Conservation (phyloP, 2,888 invertebrate genomes). For the Conus canariensis region DNA sequence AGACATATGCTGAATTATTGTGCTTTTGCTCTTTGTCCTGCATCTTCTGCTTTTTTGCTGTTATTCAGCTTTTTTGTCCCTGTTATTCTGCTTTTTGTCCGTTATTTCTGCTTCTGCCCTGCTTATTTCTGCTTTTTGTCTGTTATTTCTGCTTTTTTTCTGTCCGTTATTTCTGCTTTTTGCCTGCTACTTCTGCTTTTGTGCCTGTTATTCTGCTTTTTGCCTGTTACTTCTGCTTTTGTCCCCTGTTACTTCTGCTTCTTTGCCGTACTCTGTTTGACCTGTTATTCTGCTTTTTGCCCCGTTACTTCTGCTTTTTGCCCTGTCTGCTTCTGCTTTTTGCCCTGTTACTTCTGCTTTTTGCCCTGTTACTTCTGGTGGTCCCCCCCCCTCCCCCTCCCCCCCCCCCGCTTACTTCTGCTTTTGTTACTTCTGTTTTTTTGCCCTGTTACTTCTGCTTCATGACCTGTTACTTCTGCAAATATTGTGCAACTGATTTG, state of each 20-base stretch:
- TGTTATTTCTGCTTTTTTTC: neutral
- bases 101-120: neutral
- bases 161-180: neutral
- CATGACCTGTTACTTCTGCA: neutral
- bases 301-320: neutral
- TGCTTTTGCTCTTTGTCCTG: too few species aligned
- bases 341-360: neutral
- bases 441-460: neutral
- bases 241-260: neutral
- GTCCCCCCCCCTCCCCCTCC: neutral
- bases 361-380: neutral
- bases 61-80: neutral
- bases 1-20: too few species aligned
- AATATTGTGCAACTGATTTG: too few species aligned
- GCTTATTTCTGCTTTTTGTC: neutral
- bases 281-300: neutral
- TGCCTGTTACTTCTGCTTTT: neutral
- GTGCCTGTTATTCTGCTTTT: neutral
- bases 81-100: neutral
- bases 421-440: neutral
- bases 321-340: neutral
- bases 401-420: neutral
- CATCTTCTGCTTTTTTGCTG: neutral
- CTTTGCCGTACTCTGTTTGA: neutral
- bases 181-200: neutral